Percentiles rank a stretch among this genome's conserved stretches.
Evolutionary conservation across 2,113 vertebrate species (phyloP).

Genomic region (Zingel zingel): DNA sequence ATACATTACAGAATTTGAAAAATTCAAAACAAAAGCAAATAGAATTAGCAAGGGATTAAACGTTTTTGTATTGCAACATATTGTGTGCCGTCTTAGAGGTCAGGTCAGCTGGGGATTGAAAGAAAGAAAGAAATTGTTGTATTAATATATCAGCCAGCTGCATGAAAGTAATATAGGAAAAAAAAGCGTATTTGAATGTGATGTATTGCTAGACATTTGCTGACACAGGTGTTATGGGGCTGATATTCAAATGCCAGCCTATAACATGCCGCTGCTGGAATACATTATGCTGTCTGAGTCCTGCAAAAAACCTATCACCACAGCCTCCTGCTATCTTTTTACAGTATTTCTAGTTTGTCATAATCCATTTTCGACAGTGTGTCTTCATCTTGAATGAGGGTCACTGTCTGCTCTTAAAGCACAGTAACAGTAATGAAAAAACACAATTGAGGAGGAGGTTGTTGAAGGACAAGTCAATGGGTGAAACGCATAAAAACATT

Average conservation of each 20-base stretch:
- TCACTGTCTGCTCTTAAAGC: background rate
- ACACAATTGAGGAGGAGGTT: background rate
- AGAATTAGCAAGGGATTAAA: background rate
- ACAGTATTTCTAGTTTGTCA: slow-evolving; percentile 8
- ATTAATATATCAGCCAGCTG: slow-evolving; percentile 31
- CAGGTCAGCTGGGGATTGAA: slow-evolving; percentile 10
- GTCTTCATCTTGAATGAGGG: slow-evolving; percentile 15
- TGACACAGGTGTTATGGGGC: slow-evolving; percentile 64
- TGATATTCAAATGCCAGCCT: slow-evolving; percentile 67
- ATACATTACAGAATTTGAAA: background rate
- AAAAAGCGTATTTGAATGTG: slow-evolving; percentile 41
- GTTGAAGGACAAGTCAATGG: slow-evolving; percentile 4
- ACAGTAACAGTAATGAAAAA: background rate
- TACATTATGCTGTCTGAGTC: slow-evolving; percentile 26
- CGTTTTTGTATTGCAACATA: background rate
- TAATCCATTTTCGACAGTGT: slow-evolving; percentile 5
- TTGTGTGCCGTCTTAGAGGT: background rate
- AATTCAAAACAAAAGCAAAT: background rate
- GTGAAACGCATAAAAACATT: background rate
- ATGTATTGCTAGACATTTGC: slow-evolving; percentile 65
- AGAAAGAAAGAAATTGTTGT: slow-evolving; percentile 19
- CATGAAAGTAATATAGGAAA: slow-evolving; percentile 20
- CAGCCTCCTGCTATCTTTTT: background rate
- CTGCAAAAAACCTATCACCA: background rate
- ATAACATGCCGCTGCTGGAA: slow-evolving; percentile 28